These are phyloP conservation scores for Musca vetustissima DNA, from an alignment of 1,140 invertebrate genomes.

Conservation along the genomic window DNA sequence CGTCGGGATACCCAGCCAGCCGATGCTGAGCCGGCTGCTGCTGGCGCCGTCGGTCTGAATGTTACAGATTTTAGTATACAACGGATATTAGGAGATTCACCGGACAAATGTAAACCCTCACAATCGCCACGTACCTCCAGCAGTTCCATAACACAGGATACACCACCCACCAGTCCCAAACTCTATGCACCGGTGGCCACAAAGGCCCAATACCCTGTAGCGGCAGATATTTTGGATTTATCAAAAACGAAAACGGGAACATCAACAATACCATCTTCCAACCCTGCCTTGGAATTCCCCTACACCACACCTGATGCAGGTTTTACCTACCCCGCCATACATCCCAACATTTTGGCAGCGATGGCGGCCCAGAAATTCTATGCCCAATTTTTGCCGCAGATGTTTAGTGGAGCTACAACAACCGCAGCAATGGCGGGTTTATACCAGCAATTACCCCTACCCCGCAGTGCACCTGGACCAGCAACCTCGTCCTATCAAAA, in stretches of 20 bases:
- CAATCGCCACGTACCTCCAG: background rate
- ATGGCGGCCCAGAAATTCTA: slow-evolving; percentile 52
- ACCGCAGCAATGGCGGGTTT: slow-evolving; percentile 28
- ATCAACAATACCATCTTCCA: background rate
- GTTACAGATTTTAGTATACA: slow-evolving; percentile 53
- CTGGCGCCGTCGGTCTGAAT: slow-evolving; percentile 12
- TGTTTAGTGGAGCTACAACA: background rate
- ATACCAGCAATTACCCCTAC: slow-evolving; percentile 32
- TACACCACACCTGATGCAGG: background rate
- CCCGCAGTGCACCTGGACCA: slow-evolving; percentile 31
- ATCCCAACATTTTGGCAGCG: slow-evolving; percentile 32
- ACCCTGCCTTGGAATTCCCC: background rate
- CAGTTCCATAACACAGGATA: background rate
- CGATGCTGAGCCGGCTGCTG: slow-evolving; percentile 12
- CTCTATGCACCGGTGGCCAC: slow-evolving; percentile 8
- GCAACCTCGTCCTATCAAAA: slow-evolving; percentile 40
- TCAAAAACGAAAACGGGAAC: slow-evolving; percentile 35
- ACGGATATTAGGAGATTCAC: slow-evolving; percentile 43
- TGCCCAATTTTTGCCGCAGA: slow-evolving; percentile 50
- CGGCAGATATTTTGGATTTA: slow-evolving; percentile 43
- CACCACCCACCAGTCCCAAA: slow-evolving; percentile 9
- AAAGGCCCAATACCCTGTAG: background rate
- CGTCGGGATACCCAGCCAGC: slow-evolving; percentile 5
- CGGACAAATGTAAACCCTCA: slow-evolving; percentile 5
- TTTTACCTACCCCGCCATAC: slow-evolving; percentile 17